phyloP scores from a whole-genome alignment of 2,797 vertebrate species.

The Periparus ater region DNA sequence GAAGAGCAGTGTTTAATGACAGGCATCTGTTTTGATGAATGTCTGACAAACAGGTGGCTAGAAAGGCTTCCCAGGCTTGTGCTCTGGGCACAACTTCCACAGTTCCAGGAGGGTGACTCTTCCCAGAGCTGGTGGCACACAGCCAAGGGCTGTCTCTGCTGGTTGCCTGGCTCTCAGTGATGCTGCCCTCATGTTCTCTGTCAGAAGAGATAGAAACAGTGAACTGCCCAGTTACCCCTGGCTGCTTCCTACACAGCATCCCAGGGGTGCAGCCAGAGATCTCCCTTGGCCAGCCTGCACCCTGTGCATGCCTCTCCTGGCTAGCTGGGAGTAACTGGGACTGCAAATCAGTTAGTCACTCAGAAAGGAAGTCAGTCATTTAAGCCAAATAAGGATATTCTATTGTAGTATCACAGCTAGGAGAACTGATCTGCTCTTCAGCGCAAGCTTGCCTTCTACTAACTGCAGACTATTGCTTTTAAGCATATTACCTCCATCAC shows the following conservation, averaged over 20 bases:
- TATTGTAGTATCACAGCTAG: not conserved
- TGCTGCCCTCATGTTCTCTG: not conserved
- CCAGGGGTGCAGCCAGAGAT: not conserved
- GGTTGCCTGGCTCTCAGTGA: accelerated
- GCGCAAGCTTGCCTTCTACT: not conserved
- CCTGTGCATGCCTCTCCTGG: not conserved
- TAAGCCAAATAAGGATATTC: not conserved
- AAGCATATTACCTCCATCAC: not conserved
- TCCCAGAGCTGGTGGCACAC: not conserved
- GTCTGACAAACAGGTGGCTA: accelerated
- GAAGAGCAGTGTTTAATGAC: not conserved
- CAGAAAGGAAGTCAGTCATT: not conserved
- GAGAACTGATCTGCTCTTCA: not conserved
- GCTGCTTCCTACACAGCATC: not conserved
- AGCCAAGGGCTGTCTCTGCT: not conserved
- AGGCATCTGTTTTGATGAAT: not conserved
- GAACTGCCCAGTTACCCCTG: not conserved
- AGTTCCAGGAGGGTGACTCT: not conserved
- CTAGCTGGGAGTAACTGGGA: not conserved
- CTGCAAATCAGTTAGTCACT: not conserved
- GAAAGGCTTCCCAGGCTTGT: not conserved
- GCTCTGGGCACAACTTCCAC: not conserved
- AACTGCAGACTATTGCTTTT: not conserved
- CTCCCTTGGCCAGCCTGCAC: not conserved
- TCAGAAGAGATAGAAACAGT: not conserved